Conservation (phyloP, 2,113 vertebrate genomes). For the Talpa occidentalis region DNA sequence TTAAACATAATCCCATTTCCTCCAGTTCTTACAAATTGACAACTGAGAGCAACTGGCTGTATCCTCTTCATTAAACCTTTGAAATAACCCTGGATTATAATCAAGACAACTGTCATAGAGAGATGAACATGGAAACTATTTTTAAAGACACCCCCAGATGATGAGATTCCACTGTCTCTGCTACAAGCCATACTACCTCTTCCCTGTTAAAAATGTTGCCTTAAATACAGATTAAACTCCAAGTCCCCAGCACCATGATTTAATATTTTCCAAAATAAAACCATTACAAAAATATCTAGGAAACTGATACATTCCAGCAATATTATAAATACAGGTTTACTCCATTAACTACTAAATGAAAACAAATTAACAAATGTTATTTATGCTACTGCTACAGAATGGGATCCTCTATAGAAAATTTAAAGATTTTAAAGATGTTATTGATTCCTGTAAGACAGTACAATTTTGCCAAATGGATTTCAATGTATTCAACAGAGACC, state of each 20-base stretch:
- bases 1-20: slow-evolving; percentile 14
- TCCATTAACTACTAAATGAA: neutral
- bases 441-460: neutral
- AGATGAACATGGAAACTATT: slow-evolving; percentile 31
- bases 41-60: slow-evolving; percentile 54
- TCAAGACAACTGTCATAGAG: slow-evolving; percentile 30
- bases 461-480: neutral
- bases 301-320: neutral
- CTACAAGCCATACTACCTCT: neutral
- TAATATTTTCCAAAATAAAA: slow-evolving; percentile 42
- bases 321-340: neutral
- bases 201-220: neutral
- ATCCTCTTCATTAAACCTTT: slow-evolving; percentile 42
- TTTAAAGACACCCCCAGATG: slow-evolving; percentile 54
- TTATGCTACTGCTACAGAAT: neutral
- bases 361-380: neutral
- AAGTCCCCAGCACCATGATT: neutral
- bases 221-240: neutral
- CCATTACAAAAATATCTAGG: neutral
- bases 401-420: neutral
- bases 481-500: neutral
- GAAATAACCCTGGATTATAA: slow-evolving; percentile 30
- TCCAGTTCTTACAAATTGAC: slow-evolving; percentile 8
- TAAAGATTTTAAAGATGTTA: slow-evolving; percentile 19
- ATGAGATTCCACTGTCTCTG: neutral